Evolutionary conservation across 1,140 invertebrate species (phyloP), one percentile per base, ranked within the genome.

Genomic region (Atta cephalotes): DNA sequence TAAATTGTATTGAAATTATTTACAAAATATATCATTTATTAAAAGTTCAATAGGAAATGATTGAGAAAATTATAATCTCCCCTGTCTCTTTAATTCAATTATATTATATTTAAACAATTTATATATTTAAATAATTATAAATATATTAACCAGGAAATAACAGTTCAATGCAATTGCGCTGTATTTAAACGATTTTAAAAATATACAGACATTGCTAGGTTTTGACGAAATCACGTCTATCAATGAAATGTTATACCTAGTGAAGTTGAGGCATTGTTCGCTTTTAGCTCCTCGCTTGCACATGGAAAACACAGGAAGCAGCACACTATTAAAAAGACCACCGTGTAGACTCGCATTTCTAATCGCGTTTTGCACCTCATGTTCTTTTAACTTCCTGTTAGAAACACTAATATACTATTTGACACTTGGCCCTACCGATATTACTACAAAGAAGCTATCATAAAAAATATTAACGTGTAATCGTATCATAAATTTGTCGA

Each of bases 281-380:
- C 3, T 31, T 66, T 79, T 66, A 6, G 5, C 16, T 79, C 49
- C 1, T 45, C 74, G 14, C 14, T 12, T 0, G 71, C 45, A 58
- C 62, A 85, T 4, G 25, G 6, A 1, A 1, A 0, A 49, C 74
- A 77, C 31, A 85, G 76, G 82, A 85, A 79, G 31, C 28, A 85
- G 74, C 74, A 85, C 16, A 65, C 14, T 4, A 85, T 7, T 14
- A 85, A 28, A 18, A 85, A n/a, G 10, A 63, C 5, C 6, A 21
- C 28, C 49, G 49, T 10, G 35, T 74, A 62, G 39, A 21, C 16
- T 31, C 49, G 31, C 74, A 85, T 85, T 66, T 79, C n/a, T 21
- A 49, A 79, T 51, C 25, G 53, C 28, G 7, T 31, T 6, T n/a
- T 45, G 39, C 9, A 62, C 56, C 21, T 1, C 68, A 74, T 60